phyloP scores from a whole-genome alignment of 2,888 invertebrate genomes.

The Sabellastarte sp. region DNA sequence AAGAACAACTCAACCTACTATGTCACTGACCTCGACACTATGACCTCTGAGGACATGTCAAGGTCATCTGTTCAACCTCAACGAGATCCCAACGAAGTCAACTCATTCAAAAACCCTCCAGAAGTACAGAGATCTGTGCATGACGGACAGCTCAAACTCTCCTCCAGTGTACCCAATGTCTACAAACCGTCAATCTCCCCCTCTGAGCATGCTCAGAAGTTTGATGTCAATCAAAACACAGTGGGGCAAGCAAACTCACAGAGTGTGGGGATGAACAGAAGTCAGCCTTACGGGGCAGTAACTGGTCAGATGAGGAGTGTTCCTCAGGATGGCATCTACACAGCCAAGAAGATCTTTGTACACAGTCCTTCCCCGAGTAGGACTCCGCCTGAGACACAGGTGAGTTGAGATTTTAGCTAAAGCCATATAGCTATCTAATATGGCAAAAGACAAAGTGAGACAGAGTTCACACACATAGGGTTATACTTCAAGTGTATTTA shows the following conservation, averaged over 20 bases:
- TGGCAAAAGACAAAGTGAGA: no score
- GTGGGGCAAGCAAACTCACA: neutral
- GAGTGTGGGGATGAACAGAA: neutral
- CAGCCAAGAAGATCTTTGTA: neutral
- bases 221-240: neutral
- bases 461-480: no score
- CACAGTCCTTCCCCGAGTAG: neutral
- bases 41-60: slow-evolving; percentile 69
- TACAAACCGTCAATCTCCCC: neutral
- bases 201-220: neutral
- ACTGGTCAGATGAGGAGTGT: slow-evolving; percentile 7
- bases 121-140: neutral
- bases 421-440: no score
- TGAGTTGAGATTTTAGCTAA: no score
- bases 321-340: slow-evolving; percentile 12
- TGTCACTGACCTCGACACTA: slow-evolving; percentile 86
- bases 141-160: neutral
- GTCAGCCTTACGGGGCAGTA: no score
- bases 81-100: neutral
- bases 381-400: no score
- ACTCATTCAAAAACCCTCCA: neutral
- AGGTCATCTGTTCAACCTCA: no score
- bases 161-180: neutral
- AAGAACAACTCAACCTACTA: slow-evolving; percentile 60
- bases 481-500: no score